phyloP scores from a whole-genome alignment of 1,140 invertebrate genomes.

The Brachionus angularis region DNA sequence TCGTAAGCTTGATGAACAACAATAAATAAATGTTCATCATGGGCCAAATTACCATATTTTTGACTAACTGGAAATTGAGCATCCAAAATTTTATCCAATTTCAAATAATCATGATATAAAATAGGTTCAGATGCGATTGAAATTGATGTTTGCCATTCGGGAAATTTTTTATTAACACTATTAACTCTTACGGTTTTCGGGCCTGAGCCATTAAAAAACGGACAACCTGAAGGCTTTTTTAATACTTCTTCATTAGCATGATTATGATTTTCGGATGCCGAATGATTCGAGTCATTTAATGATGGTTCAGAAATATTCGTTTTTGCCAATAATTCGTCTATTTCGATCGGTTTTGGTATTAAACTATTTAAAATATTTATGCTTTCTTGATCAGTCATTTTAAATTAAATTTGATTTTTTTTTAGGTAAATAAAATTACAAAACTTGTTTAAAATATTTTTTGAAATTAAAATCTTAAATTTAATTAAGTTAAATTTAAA shows the following conservation, averaged over 20 bases:
- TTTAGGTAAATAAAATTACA: background rate
- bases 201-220: background rate
- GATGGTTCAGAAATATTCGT: background rate
- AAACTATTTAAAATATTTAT: slow-evolving; percentile 26
- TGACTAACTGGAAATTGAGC: slow-evolving; percentile 78
- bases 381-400: slow-evolving; percentile 39
- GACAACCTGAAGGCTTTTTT: background rate
- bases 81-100: slow-evolving; percentile 78
- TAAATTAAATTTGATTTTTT: slow-evolving; percentile 26
- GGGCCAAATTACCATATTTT: slow-evolving; percentile 68
- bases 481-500: no score
- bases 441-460: background rate
- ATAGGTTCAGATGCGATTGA: slow-evolving; percentile 43
- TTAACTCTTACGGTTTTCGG: background rate
- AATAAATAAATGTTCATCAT: slow-evolving; percentile 96
- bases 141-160: slow-evolving; percentile 43
- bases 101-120: slow-evolving; percentile 46
- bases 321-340: background rate
- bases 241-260: no score
- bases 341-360: background rate
- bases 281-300: no score
- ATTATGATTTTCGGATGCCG: no score
- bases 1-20: slow-evolving; percentile 98
- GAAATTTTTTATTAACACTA: slow-evolving; percentile 43
- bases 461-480: no score